Base-by-base conservation (phyloP, 2,113 vertebrate species). In the Pseudopipra pipra region DNA sequence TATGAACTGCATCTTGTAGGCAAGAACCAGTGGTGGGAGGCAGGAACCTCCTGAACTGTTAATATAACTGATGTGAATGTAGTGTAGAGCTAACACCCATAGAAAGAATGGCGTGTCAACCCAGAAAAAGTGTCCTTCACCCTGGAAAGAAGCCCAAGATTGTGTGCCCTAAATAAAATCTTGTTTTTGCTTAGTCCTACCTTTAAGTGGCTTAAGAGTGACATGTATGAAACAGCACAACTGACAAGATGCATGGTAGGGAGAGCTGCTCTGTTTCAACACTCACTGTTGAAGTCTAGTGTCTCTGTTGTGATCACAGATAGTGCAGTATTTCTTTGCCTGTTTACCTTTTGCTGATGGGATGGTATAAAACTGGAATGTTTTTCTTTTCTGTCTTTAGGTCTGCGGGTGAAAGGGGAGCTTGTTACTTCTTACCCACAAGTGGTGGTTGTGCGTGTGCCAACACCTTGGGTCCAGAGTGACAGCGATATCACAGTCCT, bases 391-490 rank as follows among this genome's bases (percentile, higher is more conserved):
- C 66, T 62, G 16, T 93, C 13, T 95, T 56, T 24, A 98, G 98
- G 98, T 83, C 97, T 98, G 4, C 97, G 98, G 72, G 98, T 98
- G 80, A 98, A 97, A 56, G 98, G 98, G 47, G 98, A 98, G 62
- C 94, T 98, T 47, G 91, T 98, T 66, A 97, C 98, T 75, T 97
- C 98, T 75, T 98, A 98, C 68, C 98, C 98, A 0, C 98, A 98
- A 65, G 98, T 98, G 83, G 98, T 98, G 56, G 98, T 98, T 22
- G 98, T 98, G 30, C 98, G 98, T 84, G 98, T 98, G 25, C 98
- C 98, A 74, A 98, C 98, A 19, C 98, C 98, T 51, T 98, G 98
- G 98, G 98, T 98, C 52, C 98, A 98, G 54, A 98, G 98, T 49
- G 98, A 98, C 89, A 98, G 98, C 5, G 98, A 98, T 89, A 98